Percentiles rank a stretch among this genome's conserved stretches.
Conservation (phyloP, 2,113 vertebrate genomes). For the Apaloderma vittatum region DNA sequence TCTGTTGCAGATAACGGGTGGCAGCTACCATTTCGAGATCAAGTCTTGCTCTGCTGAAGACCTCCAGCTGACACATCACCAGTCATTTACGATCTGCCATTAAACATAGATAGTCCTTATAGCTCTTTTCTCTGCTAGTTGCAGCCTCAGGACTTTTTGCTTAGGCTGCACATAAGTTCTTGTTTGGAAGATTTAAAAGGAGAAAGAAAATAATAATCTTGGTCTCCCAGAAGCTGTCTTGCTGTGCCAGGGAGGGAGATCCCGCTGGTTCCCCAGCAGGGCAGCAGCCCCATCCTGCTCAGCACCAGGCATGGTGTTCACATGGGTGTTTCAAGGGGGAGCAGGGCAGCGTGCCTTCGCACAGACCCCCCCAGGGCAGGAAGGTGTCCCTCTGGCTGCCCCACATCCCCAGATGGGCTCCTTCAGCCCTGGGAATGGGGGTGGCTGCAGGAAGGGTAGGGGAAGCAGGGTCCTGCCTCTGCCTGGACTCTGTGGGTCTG, state of each 20-base stretch:
- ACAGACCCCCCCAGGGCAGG: background rate
- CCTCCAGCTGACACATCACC: conserved; percentile 36
- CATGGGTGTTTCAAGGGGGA: fast-evolving
- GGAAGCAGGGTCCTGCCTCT: background rate
- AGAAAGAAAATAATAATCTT: background rate
- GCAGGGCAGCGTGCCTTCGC: background rate
- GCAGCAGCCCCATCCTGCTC: background rate
- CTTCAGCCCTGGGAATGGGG: fast-evolving
- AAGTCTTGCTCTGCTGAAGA: conserved; percentile 40
- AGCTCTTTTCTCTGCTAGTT: background rate
- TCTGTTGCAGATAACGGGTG: conserved; percentile 32
- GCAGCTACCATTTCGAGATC: conserved; percentile 14
- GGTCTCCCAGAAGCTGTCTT: background rate
- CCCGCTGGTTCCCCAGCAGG: background rate
- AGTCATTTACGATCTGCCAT: conserved; percentile 8
- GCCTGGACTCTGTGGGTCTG: background rate
- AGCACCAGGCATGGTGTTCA: background rate
- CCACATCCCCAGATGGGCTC: background rate
- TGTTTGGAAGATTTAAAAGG: conserved; percentile 22
- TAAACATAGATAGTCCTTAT: conserved; percentile 8
- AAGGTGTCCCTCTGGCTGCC: background rate
- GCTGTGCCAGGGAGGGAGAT: background rate
- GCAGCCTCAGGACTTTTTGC: conserved; percentile 47
- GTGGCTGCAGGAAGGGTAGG: fast-evolving
- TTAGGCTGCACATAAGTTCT: conserved; percentile 52